These are phyloP conservation scores for Nycticorax nycticorax DNA, from an alignment of 2,113 vertebrate species.

Conservation along the genomic window DNA sequence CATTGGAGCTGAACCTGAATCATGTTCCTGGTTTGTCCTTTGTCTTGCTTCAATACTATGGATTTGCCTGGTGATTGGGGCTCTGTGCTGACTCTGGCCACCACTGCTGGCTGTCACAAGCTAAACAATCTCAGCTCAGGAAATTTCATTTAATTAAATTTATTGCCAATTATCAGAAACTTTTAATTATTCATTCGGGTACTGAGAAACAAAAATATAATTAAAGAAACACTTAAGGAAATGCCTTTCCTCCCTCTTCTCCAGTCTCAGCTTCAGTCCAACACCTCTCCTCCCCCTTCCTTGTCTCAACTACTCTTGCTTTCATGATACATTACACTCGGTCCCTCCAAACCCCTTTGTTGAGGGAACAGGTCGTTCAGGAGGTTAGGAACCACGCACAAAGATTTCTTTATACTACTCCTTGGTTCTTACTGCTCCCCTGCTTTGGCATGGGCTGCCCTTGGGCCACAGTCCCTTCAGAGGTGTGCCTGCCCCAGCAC, in stretches of 20 bases:
- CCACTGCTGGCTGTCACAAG: neutral
- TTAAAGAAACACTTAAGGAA: neutral
- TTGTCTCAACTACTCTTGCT: neutral
- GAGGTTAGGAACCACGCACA: neutral
- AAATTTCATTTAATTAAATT: neutral
- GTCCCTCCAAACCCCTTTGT: neutral
- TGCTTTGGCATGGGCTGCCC: neutral
- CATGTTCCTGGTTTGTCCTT: neutral
- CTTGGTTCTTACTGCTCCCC: neutral
- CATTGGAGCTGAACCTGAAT: neutral
- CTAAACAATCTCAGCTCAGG: neutral
- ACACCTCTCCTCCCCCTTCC: neutral
- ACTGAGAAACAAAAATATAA: neutral
- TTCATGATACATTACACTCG: rapidly evolving
- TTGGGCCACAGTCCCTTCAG: neutral
- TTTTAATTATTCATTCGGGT: neutral
- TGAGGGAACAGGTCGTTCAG: neutral
- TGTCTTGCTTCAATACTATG: neutral
- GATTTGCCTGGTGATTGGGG: neutral
- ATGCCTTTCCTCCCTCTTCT: neutral
- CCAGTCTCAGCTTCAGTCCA: neutral
- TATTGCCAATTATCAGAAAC: neutral
- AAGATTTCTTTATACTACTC: neutral
- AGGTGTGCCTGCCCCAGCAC: neutral
- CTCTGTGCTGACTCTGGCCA: neutral